Conservation (phyloP, 2,888 invertebrate species). For the Eledone cirrhosa region DNA sequence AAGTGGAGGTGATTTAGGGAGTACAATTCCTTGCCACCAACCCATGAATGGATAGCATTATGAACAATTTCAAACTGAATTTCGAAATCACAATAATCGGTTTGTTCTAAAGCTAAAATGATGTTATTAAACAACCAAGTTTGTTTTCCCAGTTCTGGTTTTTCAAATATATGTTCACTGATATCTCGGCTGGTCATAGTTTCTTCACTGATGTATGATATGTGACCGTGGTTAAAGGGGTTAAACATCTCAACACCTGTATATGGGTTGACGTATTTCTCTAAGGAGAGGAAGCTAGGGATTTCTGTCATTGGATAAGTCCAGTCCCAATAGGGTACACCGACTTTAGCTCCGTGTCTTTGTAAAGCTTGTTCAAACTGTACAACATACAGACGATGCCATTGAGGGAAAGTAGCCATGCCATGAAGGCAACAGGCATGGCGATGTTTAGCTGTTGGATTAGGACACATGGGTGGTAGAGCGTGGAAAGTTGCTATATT, state of each 20-base stretch:
- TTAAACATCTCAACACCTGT: slow-evolving; percentile 32
- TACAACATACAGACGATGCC: slow-evolving; percentile 43
- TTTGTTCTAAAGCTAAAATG: slow-evolving; percentile 35
- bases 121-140: slow-evolving; percentile 41
- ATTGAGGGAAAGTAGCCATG: slow-evolving; percentile 43
- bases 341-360: slow-evolving; percentile 39
- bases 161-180: slow-evolving; percentile 29
- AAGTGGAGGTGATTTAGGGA: slow-evolving; percentile 32
- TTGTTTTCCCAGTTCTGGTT: slow-evolving; percentile 27
- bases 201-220: slow-evolving; percentile 35
- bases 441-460: slow-evolving; percentile 36
- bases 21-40: slow-evolving; percentile 32
- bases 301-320: slow-evolving; percentile 32
- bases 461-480: slow-evolving; percentile 40
- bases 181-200: slow-evolving; percentile 35
- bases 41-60: slow-evolving; percentile 38
- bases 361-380: slow-evolving; percentile 41
- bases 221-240: slow-evolving; percentile 38
- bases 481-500: slow-evolving; percentile 43
- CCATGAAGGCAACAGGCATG: slow-evolving; percentile 43
- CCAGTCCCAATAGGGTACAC: slow-evolving; percentile 44
- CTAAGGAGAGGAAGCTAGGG: slow-evolving; percentile 34
- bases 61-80: slow-evolving; percentile 37
- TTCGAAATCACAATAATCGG: slow-evolving; percentile 39
- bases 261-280: slow-evolving; percentile 34